Evolutionary conservation across 2,797 vertebrate species (phyloP).

Genomic region (Nasua narica): DNA sequence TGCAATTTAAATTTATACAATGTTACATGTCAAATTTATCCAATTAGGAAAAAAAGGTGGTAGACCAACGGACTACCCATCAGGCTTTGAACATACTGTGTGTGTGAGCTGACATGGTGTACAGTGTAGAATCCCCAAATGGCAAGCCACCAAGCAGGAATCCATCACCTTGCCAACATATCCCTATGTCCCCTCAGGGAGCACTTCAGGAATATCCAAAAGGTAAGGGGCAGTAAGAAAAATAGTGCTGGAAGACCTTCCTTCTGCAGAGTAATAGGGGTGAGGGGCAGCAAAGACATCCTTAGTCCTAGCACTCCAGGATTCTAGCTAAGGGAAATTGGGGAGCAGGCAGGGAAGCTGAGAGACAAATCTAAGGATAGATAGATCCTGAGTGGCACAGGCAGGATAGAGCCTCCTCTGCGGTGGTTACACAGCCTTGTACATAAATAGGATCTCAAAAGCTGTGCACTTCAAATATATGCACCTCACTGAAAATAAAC

Average conservation of each 20-base stretch:
- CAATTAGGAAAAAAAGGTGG: neutral
- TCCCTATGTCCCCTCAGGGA: neutral
- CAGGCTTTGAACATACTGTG: neutral
- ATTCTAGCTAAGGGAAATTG: neutral
- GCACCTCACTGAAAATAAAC: neutral
- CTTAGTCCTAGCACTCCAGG: neutral
- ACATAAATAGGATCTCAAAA: neutral
- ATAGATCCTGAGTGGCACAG: neutral
- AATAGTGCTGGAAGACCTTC: too few species aligned
- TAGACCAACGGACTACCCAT: neutral
- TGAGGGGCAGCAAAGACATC: neutral
- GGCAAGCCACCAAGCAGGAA: too few species aligned
- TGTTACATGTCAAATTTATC: neutral
- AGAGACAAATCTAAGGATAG: neutral
- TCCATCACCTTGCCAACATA: neutral
- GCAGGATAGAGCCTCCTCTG: neutral
- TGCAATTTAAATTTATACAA: neutral
- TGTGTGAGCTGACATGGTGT: neutral
- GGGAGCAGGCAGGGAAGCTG: neutral
- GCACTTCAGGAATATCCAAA: neutral
- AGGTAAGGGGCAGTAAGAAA: neutral
- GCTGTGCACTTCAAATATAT: neutral
- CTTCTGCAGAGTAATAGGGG: fast-evolving
- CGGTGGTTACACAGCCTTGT: neutral
- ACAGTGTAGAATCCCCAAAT: neutral